Evolutionary conservation across 2,113 vertebrate species (phyloP), one percentile per base, ranked within the genome.

Genomic region (Guaruba guarouba): DNA sequence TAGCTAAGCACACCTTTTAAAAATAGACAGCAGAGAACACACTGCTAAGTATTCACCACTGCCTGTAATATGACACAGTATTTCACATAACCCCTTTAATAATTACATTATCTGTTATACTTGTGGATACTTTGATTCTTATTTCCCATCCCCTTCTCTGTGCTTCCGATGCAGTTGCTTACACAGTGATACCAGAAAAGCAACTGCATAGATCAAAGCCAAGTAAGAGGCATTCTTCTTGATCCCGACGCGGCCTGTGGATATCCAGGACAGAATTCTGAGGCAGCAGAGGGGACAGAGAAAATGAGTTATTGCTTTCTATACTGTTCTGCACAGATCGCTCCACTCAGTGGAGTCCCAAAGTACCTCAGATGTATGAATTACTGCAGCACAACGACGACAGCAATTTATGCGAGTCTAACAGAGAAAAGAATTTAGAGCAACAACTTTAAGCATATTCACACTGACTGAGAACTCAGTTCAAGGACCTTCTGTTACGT

Each of bases 161-260:
- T 1, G 39, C 55, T 67, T 70, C 66, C 59, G 22, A 62, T 16
- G 9, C 54, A n/a, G 14, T 4, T 41, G 39, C 14, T 29, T 18
- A 39, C 13, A 13, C 0, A 3, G 48, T 6, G n/a, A 3, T 23
- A 52, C 0, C 7, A 39, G 17, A 54, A 88, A 46, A 66, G 24
- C 11, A 66, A 33, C 29, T 62, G 51, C 66, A 35, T 1, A 39
- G n/a, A 39, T 1, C 8, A 3, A 10, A 88, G 46, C 11, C 10
- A 35, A 69, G 28, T 33, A 44, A 25, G 17, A 64, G 28, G 10
- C 33, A 28, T 49, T 20, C 19, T 35, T 4, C 31, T 0, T 1
- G 24, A 68, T 28, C 44, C 23, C 4, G 0, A 5, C 3, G 2
- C 7, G 12, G 24, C 15, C 43, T 7, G 4, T 11, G n/a, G 35